Base-by-base conservation (phyloP, 2,113 vertebrate species). In the Anhinga rufa region DNA sequence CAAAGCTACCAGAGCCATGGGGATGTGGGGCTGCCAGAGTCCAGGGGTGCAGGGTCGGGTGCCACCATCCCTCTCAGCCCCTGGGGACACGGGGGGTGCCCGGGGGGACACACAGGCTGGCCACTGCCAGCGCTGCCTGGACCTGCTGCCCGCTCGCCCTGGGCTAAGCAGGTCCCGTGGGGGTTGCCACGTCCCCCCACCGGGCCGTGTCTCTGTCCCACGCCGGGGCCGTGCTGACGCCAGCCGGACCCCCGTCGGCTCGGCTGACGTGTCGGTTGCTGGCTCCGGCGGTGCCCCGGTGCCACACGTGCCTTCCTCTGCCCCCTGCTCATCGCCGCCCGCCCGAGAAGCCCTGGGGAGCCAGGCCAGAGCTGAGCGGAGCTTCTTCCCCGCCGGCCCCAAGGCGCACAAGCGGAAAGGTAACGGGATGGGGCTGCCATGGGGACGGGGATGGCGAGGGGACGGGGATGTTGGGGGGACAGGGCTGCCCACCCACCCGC, bases 391-490 rank as follows among this genome's bases (percentile, higher is more conserved):
- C 17, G 77, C 93, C 22, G 86, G 92, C 84, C 76, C 85, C 77
- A 97, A 89, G 84, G 95, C 95, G 4, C 97, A 96, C 86, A 96
- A 96, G 61, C 65, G 96, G 91, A 96, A 89, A 96, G 97, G 97
- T 96, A 96, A 92, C 22, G 46, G 92, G 55, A 12, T 3, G 36
- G 74, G 72, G 44, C 10, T 0, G 24, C 28, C 12, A 10, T 12
- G 24, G 36, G 61, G 24, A 19, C 9, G 5, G 29, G 9, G 25
- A 14, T 2, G 22, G 5, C 1, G 29, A 4, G 44, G 62, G 18
- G 28, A 57, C 14, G 17, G 72, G 44, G 25, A 32, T 12, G 18
- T 26, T 9, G 11, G 7, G 7, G 38, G 38, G 51, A 34, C 8
- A 8, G 3, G 32, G 57, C 22, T 19, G 42, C 72, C 49, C 48